These are phyloP conservation scores for Ichneumoninae sp. DNA, from an alignment of 2,888 invertebrate species.

Conservation along the genomic window DNA sequence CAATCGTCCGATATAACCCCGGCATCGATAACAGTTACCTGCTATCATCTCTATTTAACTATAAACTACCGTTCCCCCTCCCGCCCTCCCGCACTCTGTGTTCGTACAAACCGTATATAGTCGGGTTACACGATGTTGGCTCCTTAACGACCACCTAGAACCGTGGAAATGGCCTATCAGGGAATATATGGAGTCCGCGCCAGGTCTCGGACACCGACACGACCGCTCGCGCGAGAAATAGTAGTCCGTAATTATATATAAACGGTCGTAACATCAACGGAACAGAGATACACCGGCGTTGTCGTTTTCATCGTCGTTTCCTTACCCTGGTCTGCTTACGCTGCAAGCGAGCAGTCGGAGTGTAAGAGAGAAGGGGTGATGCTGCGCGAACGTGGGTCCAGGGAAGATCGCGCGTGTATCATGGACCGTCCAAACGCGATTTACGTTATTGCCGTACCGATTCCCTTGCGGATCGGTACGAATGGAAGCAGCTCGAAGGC, in stretches of 20 bases:
- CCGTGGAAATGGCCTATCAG: conserved; percentile 76
- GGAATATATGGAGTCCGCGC: conserved; percentile 71
- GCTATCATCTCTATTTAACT: conserved; percentile 37
- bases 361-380: not conserved
- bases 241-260: conserved; percentile 77
- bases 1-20: conserved; percentile 1
- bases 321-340: not conserved
- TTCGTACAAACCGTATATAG: conserved; percentile 36
- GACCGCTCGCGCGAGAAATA: conserved; percentile 61
- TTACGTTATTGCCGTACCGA: not conserved
- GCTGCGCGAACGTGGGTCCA: not conserved
- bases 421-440: not conserved
- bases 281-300: conserved; percentile 42
- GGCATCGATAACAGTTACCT: conserved; percentile 20
- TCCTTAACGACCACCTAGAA: conserved; percentile 71
- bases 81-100: not conserved
- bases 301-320: conserved; percentile 43
- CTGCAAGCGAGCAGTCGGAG: not conserved
- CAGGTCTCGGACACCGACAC: conserved; percentile 34
- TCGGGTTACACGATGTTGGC: conserved; percentile 36
- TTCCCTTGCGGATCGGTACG: not conserved
- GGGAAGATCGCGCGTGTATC: not conserved
- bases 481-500: not conserved
- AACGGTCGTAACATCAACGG: conserved; percentile 73
- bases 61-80: not conserved